Evolutionary conservation across 2,113 vertebrate species (phyloP), one percentile per base, ranked within the genome.

Genomic region (Cinclus cinclus): DNA sequence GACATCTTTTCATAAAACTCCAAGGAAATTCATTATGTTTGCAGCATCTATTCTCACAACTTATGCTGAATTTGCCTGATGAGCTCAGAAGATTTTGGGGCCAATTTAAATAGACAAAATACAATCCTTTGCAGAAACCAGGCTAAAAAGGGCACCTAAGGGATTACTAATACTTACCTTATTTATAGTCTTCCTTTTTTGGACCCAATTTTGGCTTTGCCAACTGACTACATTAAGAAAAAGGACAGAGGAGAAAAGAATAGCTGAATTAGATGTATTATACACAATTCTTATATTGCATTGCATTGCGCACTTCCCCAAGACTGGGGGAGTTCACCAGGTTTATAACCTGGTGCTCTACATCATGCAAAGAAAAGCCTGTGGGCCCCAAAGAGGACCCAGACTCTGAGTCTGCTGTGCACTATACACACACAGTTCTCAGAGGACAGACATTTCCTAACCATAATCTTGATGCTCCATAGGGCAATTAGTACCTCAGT

Each of bases 211-310:
- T 97, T 7, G 85, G 90, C 60, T 97, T 98, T 85, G 95, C 94
- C 52, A 97, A 82, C 18, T 97, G 97, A 77, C 96, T 98, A 82
- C 47, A 96, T 74, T 76, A 95, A 81, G 37, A 82, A 85, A 95
- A 31, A 74, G 2, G 15, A 75, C 25, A 70, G 75, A 68, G 7
- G 30, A 84, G 13, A 62, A 74, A 76, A 82, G 1, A 21, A 37
- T 52, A 68, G 37, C 2, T 64, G 12, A 30, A 50, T 62, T 64
- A 53, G 30, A 69, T 74, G 19, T 37, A 52, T 4, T 44, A 21
- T 16, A 78, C 5, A 16, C 5, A 83, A 65, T 23, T 46, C 35
- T 9, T 56, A 7, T 15, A 65, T 39, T 25, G 3, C 31, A 46
- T 19, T 20, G 39, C 55, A 74, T 3, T 47, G 12, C 30, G 58